phyloP scores from a whole-genome alignment of 1,140 invertebrate species.

The Eriocheir sinensis region DNA sequence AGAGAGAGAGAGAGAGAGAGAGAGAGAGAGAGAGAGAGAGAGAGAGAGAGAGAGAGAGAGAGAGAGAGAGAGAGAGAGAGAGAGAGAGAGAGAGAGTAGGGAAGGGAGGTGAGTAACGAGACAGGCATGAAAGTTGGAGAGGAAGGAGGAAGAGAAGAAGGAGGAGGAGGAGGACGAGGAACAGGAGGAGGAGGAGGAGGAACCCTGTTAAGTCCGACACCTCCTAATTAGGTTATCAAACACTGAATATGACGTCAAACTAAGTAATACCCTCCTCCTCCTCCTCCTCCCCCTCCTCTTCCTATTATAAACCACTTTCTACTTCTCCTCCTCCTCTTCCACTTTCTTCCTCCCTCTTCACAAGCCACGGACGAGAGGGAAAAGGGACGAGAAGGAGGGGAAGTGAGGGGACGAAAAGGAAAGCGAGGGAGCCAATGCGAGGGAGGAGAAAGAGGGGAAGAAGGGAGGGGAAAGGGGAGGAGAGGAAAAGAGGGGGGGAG shows the following conservation, averaged over 20 bases:
- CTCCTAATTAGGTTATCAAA: slow-evolving; percentile 9
- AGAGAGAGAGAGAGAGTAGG: neutral
- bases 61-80: neutral
- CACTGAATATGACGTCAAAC: neutral
- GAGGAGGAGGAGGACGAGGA: neutral
- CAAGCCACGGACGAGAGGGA: neutral
- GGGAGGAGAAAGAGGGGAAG: neutral
- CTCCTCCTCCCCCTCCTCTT: neutral
- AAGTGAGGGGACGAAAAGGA: neutral
- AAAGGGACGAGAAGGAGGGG: neutral
- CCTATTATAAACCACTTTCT: too few species aligned
- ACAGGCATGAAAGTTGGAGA: neutral
- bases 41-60: neutral
- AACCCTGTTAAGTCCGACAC: neutral
- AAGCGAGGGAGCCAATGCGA: neutral
- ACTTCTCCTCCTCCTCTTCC: neutral
- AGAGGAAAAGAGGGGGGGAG: too few species aligned
- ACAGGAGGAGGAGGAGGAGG: neutral
- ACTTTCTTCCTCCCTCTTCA: neutral
- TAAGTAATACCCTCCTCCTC: neutral
- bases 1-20: neutral
- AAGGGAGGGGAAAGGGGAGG: too few species aligned
- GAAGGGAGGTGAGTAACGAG: neutral
- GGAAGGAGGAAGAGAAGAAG: neutral
- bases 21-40: neutral